These are phyloP conservation scores for Drosophila ogumai DNA, from an alignment of 1,140 invertebrate genomes.

Conservation along the genomic window DNA sequence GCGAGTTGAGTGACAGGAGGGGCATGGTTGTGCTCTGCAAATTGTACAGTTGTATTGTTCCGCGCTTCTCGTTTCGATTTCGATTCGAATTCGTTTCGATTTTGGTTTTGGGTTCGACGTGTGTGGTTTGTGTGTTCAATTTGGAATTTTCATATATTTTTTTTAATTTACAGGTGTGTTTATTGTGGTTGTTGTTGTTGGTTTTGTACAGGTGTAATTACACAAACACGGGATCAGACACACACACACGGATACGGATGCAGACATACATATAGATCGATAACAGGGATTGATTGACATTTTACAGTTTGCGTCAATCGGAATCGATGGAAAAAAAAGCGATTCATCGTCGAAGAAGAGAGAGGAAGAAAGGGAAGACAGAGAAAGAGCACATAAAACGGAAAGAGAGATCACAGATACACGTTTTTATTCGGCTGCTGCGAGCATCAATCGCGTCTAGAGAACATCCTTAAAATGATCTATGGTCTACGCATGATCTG, in stretches of 20 bases:
- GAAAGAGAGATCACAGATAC: constrained; percentile 79
- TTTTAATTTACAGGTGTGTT: constrained; percentile 62
- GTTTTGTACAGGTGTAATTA: constrained; percentile 52
- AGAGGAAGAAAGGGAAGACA: constrained; percentile 53
- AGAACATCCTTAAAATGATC: constrained; percentile 47
- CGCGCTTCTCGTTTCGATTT: constrained; percentile 72
- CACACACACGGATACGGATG: constrained; percentile 54
- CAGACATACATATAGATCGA: constrained; percentile 60
- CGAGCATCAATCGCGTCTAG: constrained; percentile 42
- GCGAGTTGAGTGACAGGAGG: constrained; percentile 86
- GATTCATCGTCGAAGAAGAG: constrained; percentile 43
- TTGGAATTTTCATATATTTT: constrained; percentile 36
- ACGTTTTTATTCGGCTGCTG: constrained; percentile 75
- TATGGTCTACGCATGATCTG: constrained; percentile 34
- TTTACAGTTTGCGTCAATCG: constrained; percentile 27
- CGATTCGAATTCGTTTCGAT: constrained; percentile 43
- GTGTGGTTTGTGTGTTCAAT: constrained; percentile 39
- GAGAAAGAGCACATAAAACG: constrained; percentile 71
- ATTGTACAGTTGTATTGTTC: constrained; percentile 85
- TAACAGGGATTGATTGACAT: constrained; percentile 31
- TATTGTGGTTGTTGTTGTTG: constrained; percentile 39
- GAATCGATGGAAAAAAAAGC: constrained; percentile 33
- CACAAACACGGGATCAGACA: constrained; percentile 51
- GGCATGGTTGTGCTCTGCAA: constrained; percentile 88
- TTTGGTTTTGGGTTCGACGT: constrained; percentile 38